Base-by-base conservation (phyloP, 2,797 vertebrate species). In the Florisuga fusca region DNA sequence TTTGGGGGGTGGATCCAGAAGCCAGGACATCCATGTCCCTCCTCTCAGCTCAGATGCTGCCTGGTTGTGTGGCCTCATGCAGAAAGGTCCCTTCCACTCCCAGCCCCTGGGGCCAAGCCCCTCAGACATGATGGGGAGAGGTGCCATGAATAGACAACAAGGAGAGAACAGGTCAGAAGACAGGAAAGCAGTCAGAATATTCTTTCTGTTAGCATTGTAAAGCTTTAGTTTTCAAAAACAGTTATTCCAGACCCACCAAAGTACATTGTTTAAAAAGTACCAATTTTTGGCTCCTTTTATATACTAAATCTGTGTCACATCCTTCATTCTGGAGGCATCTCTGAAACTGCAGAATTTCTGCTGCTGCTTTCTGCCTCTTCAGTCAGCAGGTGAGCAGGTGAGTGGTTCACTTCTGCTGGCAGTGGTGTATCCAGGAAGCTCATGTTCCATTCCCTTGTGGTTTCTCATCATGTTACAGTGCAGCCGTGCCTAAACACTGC, bases 1-100 rank as follows among this genome's bases (percentile, higher is more conserved):
- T 21, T 57, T 4, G 51, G 18, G 12, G 29, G 33, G 7, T 1
- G 3, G 12, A 7, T 12, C 45, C 4, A 0, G n/a, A 27, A 38
- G 38, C 34, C 1, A 1, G 33, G 33, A 13, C 34, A 10, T 6
- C n/a, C 8, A 1, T 3, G 27, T 27, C 9, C 15, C 61, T 53
- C 38, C 51, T 29, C 61, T 57, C n/a, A 17, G 54, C 54, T 38
- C 34, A 22, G 66, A 15, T 4, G 2, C 59, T 43, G 36, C 33
- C 27, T 21, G 1, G n/a, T 50, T 66, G 53, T 0, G 13, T 16
- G 20, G 11, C 54, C 45, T 41, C 7, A 5, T 2, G 29, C 25
- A 5, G 48, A 41, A 41, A 41, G 43, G 43, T 17, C 18, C 45
- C 45, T 46, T 46, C 18, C 45, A 21, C 45, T 46, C 18, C 45